These are phyloP conservation scores for Penaeus japonicus DNA, from an alignment of 1,140 invertebrate species.

Conservation along the genomic window DNA sequence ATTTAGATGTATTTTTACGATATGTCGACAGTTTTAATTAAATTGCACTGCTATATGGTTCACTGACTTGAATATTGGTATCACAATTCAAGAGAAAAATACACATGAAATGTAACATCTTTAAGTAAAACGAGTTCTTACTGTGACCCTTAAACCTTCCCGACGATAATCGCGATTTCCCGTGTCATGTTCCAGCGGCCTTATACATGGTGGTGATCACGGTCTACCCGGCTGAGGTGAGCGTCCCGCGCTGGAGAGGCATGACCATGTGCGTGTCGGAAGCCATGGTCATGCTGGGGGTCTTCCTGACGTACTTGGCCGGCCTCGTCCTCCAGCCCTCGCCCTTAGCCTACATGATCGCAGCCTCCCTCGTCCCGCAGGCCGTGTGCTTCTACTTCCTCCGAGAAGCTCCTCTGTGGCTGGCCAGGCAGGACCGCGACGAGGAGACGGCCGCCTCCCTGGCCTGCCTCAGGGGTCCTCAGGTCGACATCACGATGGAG, in stretches of 20 bases:
- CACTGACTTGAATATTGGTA: too few species aligned
- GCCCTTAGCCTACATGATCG: slow-evolving; percentile 11
- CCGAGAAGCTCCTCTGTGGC: slow-evolving; percentile 37
- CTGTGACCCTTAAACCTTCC: neutral
- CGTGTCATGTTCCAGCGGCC: slow-evolving; percentile 3
- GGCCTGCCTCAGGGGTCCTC: slow-evolving; percentile 6
- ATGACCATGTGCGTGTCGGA: slow-evolving; percentile 31
- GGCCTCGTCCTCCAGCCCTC: slow-evolving; percentile 16
- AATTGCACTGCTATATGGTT: too few species aligned
- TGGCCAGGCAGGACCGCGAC: slow-evolving; percentile 12
- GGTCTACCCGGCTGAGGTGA: slow-evolving; percentile 43
- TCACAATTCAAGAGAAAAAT: too few species aligned
- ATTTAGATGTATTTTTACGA: too few species aligned
- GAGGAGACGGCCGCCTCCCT: slow-evolving; percentile 4
- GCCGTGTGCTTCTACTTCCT: slow-evolving; percentile 32
- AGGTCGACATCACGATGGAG: slow-evolving; percentile 10
- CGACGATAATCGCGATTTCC: neutral
- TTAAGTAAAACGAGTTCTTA: too few species aligned
- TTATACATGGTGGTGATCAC: slow-evolving; percentile 48
- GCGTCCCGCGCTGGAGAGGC: slow-evolving; percentile 28
- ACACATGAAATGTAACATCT: too few species aligned
- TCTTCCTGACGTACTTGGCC: slow-evolving; percentile 31
- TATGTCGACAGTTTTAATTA: too few species aligned
- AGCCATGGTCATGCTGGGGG: slow-evolving; percentile 46
- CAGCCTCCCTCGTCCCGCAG: slow-evolving; percentile 9